Base-by-base conservation (phyloP, 2,113 vertebrate genomes). In the Symphodus melops region DNA sequence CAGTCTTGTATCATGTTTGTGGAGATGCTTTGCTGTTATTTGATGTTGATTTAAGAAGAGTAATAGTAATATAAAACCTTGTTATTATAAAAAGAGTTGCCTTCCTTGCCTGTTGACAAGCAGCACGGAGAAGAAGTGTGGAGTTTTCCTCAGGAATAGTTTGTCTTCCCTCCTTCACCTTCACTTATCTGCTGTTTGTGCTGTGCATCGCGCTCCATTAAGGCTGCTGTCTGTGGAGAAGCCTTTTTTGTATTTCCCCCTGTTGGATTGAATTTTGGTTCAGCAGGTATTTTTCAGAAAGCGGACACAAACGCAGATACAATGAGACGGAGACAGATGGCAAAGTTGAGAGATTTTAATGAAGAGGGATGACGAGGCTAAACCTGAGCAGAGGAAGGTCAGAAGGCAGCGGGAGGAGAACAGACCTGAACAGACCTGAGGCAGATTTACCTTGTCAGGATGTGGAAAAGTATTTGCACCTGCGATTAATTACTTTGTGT, bases 261-360 rank as follows among this genome's bases (percentile, higher is more conserved):
- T 53, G 21, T 44, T 54, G 42, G 36, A 62, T 19, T 59, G 8
- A 51, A 51, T 49, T 12, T 42, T 53, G 16, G 28, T 39, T 5
- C 41, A 28, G 20, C 46, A 21, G 39, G 14, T 36, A 23, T 52
- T 54, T 61, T 70, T 54, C n/a, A 37, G 10, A 7, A 44, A 21
- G 6, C 54, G 37, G 8, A 60, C 25, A 64, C 54, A 66, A 54
- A 75, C 46, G 20, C 57, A 65, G 48, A 41, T 25, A 23, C 28
- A 67, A 41, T 59, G 53, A 57, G 61, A 16, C 14, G n/a, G n/a
- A 57, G 57, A 72, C 44, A 52, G 56, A 75, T 71, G 70, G 57
- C 41, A 28, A 72, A 46, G 67, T 78, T 72, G 68, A 71, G 44
- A 75, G 52, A 36, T n/a, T 67, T 68, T 66, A 68, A 72, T 75